These are phyloP conservation scores for Strix occidentalis DNA, from an alignment of 2,797 vertebrate genomes.

Conservation along the genomic window DNA sequence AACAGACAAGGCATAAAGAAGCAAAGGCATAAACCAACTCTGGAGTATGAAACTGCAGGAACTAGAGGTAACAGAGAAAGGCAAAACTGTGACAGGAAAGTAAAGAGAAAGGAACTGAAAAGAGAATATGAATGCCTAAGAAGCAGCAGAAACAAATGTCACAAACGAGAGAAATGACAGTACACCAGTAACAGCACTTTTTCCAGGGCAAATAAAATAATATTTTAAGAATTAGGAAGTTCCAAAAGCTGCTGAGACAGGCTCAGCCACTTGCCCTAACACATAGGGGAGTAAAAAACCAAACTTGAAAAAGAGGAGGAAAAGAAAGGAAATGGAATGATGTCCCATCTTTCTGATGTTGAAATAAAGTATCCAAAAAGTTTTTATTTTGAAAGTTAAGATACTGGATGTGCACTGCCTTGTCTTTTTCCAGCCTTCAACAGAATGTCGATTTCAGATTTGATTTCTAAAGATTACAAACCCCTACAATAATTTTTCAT, in stretches of 20 bases:
- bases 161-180: not conserved
- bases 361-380: not conserved
- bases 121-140: not conserved
- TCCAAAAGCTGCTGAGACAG: not conserved
- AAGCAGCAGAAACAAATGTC: not conserved
- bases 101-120: not conserved
- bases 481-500: not conserved
- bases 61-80: not conserved
- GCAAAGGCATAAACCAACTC: not conserved
- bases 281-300: accelerated
- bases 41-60: not conserved
- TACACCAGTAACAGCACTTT: not conserved
- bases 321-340: not conserved
- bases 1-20: not conserved
- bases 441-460: not conserved
- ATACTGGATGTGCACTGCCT: not conserved
- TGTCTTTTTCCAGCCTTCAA: not conserved
- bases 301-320: not conserved
- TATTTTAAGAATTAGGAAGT: not conserved
- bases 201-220: not conserved
- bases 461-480: not conserved
- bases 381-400: not conserved
- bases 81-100: not conserved
- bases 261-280: not conserved
- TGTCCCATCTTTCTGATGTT: not conserved